Evolutionary conservation across 2,888 invertebrate genomes (phyloP).

Genomic region (Lasiommata megera): DNA sequence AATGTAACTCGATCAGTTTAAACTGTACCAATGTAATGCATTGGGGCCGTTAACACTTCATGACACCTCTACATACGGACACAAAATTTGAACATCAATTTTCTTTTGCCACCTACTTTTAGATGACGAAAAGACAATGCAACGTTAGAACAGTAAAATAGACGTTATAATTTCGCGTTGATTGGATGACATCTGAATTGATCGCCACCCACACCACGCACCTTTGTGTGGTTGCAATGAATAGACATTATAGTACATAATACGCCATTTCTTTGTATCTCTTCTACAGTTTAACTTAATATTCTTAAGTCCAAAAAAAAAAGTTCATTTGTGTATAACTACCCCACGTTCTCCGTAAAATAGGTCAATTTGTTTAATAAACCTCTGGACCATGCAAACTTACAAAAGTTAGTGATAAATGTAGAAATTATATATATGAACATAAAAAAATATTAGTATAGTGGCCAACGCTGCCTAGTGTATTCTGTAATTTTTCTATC

Average conservation of each 20-base stretch:
- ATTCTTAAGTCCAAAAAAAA: neutral
- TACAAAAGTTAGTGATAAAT: no score
- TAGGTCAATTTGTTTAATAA: neutral
- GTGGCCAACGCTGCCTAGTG: no score
- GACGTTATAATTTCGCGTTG: neutral
- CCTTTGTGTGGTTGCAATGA: neutral
- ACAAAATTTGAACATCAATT: neutral
- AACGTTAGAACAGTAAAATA: neutral
- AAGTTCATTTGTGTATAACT: neutral
- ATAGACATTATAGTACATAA: neutral
- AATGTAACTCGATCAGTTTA: neutral
- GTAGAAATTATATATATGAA: no score
- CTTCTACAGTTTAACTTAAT: neutral
- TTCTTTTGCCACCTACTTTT: neutral
- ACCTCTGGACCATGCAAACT: neutral
- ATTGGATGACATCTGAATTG: slow-evolving; percentile 7
- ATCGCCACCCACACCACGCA: neutral
- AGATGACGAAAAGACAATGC: neutral
- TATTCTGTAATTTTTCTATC: no score
- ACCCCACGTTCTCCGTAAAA: neutral
- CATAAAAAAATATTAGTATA: no score
- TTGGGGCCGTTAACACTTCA: neutral
- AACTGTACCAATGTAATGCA: slow-evolving; percentile 2
- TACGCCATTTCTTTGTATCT: neutral
- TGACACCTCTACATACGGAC: neutral